A percentile compares a stretch with the other conserved stretches of the same genome.
Conservation (phyloP, 2,888 invertebrate species). For the Agrypnus murinus region DNA sequence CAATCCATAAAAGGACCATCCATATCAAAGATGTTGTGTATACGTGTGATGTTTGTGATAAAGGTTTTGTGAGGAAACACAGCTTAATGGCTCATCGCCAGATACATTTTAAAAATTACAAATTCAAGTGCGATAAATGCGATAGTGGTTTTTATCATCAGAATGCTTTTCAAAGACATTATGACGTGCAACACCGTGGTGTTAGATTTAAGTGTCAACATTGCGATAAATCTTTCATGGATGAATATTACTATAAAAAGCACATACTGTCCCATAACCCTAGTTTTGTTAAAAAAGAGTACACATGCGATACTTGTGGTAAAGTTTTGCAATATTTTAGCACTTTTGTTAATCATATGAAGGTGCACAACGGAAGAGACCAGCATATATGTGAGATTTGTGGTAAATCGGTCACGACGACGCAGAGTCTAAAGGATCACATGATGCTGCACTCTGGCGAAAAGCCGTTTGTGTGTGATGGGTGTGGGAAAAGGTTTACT, state of each 20-base stretch:
- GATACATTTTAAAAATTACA: conserved; percentile 57
- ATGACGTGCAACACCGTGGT: conserved; percentile 71
- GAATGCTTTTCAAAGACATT: conserved; percentile 62
- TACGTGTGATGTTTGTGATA: conserved; percentile 72
- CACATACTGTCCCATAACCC: conserved; percentile 51
- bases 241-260: conserved; percentile 58
- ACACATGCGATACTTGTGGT: conserved; percentile 54
- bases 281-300: conserved; percentile 43
- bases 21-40: conserved; percentile 63
- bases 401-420: conserved; percentile 66
- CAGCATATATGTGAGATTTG: conserved; percentile 71
- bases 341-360: conserved; percentile 38
- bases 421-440: conserved; percentile 63
- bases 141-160: conserved; percentile 34
- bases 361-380: conserved; percentile 62
- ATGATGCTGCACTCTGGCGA: conserved; percentile 65
- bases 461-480: conserved; percentile 64
- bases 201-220: conserved; percentile 72
- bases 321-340: conserved; percentile 28
- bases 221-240: conserved; percentile 72
- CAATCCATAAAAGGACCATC: neutral
- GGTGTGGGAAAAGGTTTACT: conserved; percentile 62
- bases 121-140: conserved; percentile 46
- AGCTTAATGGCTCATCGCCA: conserved; percentile 60
- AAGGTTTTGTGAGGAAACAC: conserved; percentile 75